Base-by-base conservation (phyloP, 2,113 vertebrate species). In the Vidua chalybeata region DNA sequence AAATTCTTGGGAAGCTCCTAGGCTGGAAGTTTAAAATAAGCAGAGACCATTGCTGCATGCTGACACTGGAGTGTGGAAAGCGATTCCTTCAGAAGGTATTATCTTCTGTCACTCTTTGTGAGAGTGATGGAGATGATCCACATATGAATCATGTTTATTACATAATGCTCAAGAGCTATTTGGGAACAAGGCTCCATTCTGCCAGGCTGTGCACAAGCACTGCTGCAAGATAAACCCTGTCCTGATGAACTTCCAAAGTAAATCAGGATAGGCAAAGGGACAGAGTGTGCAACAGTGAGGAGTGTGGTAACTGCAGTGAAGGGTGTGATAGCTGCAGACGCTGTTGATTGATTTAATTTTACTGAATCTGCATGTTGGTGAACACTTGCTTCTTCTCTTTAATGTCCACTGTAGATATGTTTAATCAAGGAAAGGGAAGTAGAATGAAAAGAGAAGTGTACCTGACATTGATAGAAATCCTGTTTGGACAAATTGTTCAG, bases 401-500 rank as follows among this genome's bases (percentile, higher is more conserved):
- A 59, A 86, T 73, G 85, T 94, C 89, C 67, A 81, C 85, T 96
- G 39, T 92, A 96, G 97, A 97, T 94, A 78, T 71, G 87, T 97
- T 97, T 97, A 88, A 95, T 97, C 78, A 86, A 90, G 86, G 54
- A 78, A 95, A 84, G 52, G 68, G 48, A 96, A 94, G 67, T 79
- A 72, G 89, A 94, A 94, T 96, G 84, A 91, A 83, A 96, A 93
- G 93, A 93, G 80, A 90, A 90, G 95, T 84, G 89, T 89, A 93
- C 58, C 83, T 92, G 96, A 96, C 84, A 68, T 91, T 97, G 97
- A 97, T 92, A 96, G 97, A 97, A 97, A 97, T 93, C 77, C 93
- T 97, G 90, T 97, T 97, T 96, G 96, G 93, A 97, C 93, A 96
- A 96, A 97, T 97, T 97, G 96, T 92, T 97, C 80, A 88, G 92